A percentile compares a stretch with the other conserved stretches of the same genome.
These are phyloP conservation scores for Chloroclysta siterata DNA, from an alignment of 2,888 invertebrate genomes.

Conservation along the genomic window DNA sequence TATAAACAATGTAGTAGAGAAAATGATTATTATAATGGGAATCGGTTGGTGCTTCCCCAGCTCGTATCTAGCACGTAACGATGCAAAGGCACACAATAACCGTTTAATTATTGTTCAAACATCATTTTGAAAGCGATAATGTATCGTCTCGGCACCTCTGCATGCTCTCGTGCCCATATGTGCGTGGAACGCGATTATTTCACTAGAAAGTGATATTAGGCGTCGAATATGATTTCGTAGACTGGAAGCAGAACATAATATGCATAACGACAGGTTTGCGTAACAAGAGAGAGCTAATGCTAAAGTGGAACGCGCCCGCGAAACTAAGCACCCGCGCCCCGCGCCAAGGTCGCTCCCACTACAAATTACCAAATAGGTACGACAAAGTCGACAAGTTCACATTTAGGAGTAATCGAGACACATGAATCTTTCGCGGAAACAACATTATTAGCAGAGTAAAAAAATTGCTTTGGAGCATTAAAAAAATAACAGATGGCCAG, in stretches of 20 bases:
- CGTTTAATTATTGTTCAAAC: conserved; percentile 32
- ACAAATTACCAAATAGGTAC: conserved; percentile 38
- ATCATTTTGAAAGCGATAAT: conserved; percentile 44
- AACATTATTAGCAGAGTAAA: conserved; percentile 10
- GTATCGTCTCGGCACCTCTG: conserved; percentile 33
- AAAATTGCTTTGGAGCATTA: background rate
- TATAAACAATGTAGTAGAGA: conserved; percentile 13
- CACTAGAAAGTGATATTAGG: conserved; percentile 73
- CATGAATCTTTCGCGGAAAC: conserved; percentile 20
- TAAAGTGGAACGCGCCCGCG: conserved; percentile 80
- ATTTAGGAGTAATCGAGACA: conserved; percentile 27
- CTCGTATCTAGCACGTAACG: conserved; percentile 26
- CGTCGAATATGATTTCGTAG: conserved; percentile 69
- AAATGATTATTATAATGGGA: conserved; percentile 14
- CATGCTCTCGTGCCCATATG: conserved; percentile 38
- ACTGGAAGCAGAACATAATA: conserved; percentile 77
- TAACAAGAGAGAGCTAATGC: conserved; percentile 82
- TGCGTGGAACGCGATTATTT: conserved; percentile 57
- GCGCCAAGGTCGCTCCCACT: conserved; percentile 66
- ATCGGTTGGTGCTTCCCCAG: conserved; percentile 19
- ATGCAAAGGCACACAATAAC: conserved; percentile 33
- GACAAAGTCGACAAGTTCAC: conserved; percentile 17
- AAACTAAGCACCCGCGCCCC: conserved; percentile 71
- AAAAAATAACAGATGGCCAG: background rate
- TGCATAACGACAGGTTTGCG: conserved; percentile 83